Evolutionary conservation across 2,797 vertebrate genomes (phyloP), one percentile per base, ranked within the genome.

Genomic region (Schizopygopsis malacanthus): DNA sequence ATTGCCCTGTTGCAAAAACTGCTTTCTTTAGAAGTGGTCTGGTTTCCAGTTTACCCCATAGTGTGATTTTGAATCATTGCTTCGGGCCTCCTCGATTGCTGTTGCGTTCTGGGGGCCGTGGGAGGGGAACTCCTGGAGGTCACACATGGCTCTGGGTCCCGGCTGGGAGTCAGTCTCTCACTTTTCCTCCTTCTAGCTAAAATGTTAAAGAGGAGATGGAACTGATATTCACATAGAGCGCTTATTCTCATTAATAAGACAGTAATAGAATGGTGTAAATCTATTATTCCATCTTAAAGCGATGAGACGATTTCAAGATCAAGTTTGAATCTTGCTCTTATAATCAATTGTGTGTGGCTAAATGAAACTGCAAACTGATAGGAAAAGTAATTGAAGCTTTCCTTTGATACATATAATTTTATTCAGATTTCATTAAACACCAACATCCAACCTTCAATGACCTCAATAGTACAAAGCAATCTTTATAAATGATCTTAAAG

Each of bases 391-490:
- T 89, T 50, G 75, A 72, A 79, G 78, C 63, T 80, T 59, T 43
- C 79, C 82, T 63, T 81, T 61, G 84, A 85, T 59, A 86, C 70
- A 28, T 47, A 67, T 75, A 0, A 83, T 85, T 47, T 75, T n/a
- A 82, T 85, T 73, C 25, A 28, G 70, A 70, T 81, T 69, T 63
- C 78, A 82, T 69, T 84, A 85, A 83, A 81, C 63, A 71, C 63
- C 41, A 52, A 81, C 15, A 0, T 20, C 47, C 43, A 39, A 77
- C 77, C 77, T 61, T 33, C 20, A 67, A 47, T 37, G 45, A 69
- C 76, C 76, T 63, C 11, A 22, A 52, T 4, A 13, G 63, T 37
- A 56, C 20, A 41, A 41, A n/a, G 12, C 75, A 59, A 78, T 78
- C 20, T 13, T 78, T 39, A 56, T n/a, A 78, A 41, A 78, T 39